Evolutionary conservation across 2,888 invertebrate genomes (phyloP).

Genomic region (Gasteruption jaculator): DNA sequence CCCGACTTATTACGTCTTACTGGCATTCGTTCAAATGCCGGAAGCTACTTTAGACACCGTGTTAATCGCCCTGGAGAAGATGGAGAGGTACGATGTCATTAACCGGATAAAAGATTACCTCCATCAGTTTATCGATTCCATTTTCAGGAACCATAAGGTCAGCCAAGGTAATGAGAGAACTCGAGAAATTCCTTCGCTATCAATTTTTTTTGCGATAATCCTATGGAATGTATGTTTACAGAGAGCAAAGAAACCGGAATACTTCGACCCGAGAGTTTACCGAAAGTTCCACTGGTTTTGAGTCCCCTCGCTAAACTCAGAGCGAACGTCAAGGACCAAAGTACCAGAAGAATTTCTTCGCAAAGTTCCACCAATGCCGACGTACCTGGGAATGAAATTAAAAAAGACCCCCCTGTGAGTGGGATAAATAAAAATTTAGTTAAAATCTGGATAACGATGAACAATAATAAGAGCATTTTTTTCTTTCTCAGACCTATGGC

Average conservation of each 20-base stretch:
- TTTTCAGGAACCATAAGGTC: too few relatives aligned
- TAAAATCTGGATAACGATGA: background rate
- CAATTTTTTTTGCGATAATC: too few relatives aligned
- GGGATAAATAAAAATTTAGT: constrained; percentile 4
- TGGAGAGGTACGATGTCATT: constrained; percentile 56
- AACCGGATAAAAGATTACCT: constrained; percentile 54
- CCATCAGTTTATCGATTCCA: constrained; percentile 17
- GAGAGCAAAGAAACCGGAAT: too few relatives aligned
- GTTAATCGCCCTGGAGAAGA: constrained; percentile 52
- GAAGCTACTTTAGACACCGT: constrained; percentile 58
- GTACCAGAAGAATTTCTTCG: too few relatives aligned
- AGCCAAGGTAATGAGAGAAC: too few relatives aligned
- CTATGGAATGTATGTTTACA: too few relatives aligned
- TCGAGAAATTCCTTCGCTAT: too few relatives aligned
- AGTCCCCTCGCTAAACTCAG: constrained; percentile 16
- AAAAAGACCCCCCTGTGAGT: constrained; percentile 4
- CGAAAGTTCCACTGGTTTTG: constrained; percentile 36
- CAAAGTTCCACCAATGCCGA: too few relatives aligned
- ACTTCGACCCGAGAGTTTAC: constrained; percentile 25
- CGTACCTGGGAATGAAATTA: too few relatives aligned
- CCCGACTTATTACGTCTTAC: constrained; percentile 56
- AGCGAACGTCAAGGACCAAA: background rate
- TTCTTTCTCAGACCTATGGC: constrained; percentile 26
- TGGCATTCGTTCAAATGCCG: constrained; percentile 55
- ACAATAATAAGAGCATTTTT: constrained; percentile 1